Base-by-base conservation (phyloP, 1,140 invertebrate genomes). In the Platorchestia sp. region DNA sequence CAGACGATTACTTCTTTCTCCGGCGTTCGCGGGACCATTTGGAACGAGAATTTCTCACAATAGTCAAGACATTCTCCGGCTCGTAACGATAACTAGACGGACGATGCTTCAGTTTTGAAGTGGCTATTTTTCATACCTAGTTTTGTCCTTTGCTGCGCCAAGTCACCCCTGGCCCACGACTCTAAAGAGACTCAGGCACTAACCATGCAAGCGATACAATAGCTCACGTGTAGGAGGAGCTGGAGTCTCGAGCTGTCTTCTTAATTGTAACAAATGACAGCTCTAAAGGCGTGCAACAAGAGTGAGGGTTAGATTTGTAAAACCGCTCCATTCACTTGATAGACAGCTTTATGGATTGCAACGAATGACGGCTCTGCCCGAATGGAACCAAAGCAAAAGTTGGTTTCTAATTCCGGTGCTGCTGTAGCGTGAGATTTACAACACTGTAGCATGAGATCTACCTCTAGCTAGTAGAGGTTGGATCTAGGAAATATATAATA, bases 201-300 rank as follows among this genome's bases (percentile, higher is more conserved):
- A 75, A 75, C 59, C 59, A 75, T 42, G n/a, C 5, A 41, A 89
- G 87, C 87, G 87, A 89, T 44, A 42, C 87, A 89, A 41, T 27
- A 41, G n/a, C 36, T 89, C 87, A 89, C 87, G n/a, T 6, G 87
- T 42, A 22, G 41, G 43, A 14, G 43, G 7, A 47, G 14, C 43
- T 40, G 7, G 91, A 6, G 44, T 93, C 87, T 93, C 43, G 0
- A 44, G 40, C 91, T 93, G 91, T 47, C 91, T 27, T 5, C 41
- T 93, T 93, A 93, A 93, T 93, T 93, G 91, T 93, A 93, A 93
- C 91, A 93, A 93, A 93, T 44, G 91, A 93, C 59, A 44, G 45
- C 43, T 47, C 91, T 75, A 27, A 3, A 75, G 59, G 59, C 14
- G 36, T 36, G 27, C 14, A 75, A 10, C 27, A 10, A 36, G 10